Evolutionary conservation across 2,797 vertebrate genomes (phyloP).

Genomic region (Enteromius anoplus): DNA sequence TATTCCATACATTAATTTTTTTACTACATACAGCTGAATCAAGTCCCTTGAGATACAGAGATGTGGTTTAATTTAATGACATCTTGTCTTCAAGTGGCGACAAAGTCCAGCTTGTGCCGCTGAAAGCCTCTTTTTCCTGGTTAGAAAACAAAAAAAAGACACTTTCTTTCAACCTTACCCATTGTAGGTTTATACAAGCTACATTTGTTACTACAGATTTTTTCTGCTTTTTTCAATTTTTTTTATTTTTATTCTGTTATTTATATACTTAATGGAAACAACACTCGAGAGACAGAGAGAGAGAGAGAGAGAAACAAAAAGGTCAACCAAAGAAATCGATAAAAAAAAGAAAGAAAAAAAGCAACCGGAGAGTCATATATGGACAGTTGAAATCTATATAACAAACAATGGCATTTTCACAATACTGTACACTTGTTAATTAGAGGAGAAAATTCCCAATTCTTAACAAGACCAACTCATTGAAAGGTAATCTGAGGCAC

Average conservation of each 20-base stretch:
- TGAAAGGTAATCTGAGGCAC: slow-evolving; percentile 84
- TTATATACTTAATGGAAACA: slow-evolving; percentile 62
- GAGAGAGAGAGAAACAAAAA: slow-evolving; percentile 61
- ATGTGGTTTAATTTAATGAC: slow-evolving; percentile 94
- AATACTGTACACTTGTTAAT: slow-evolving; percentile 75
- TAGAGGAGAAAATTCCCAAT: slow-evolving; percentile 62
- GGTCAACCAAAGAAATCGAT: slow-evolving; percentile 51
- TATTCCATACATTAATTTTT: slow-evolving; percentile 79
- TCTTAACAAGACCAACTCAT: slow-evolving; percentile 76
- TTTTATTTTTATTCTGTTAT: slow-evolving; percentile 62
- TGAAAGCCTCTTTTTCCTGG: slow-evolving; percentile 87
- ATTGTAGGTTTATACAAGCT: slow-evolving; percentile 89
- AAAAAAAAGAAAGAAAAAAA: slow-evolving; percentile 83
- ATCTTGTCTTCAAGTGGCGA: slow-evolving; percentile 97
- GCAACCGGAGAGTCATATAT: slow-evolving; percentile 85
- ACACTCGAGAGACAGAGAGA: slow-evolving; percentile 70
- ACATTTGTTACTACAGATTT: slow-evolving; percentile 87
- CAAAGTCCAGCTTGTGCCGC: slow-evolving; percentile 99
- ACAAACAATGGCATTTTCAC: slow-evolving; percentile 73
- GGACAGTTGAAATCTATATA: slow-evolving; percentile 70
- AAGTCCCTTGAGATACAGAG: slow-evolving; percentile 98
- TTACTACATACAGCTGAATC: slow-evolving; percentile 98
- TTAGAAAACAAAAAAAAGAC: slow-evolving; percentile 73
- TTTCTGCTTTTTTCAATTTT: slow-evolving; percentile 75
- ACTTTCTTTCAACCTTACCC: slow-evolving; percentile 87